Percentiles rank a stretch among this genome's conserved stretches.
Evolutionary conservation across 1,140 invertebrate genomes (phyloP).

Genomic region (Macrocentrus cingulum): DNA sequence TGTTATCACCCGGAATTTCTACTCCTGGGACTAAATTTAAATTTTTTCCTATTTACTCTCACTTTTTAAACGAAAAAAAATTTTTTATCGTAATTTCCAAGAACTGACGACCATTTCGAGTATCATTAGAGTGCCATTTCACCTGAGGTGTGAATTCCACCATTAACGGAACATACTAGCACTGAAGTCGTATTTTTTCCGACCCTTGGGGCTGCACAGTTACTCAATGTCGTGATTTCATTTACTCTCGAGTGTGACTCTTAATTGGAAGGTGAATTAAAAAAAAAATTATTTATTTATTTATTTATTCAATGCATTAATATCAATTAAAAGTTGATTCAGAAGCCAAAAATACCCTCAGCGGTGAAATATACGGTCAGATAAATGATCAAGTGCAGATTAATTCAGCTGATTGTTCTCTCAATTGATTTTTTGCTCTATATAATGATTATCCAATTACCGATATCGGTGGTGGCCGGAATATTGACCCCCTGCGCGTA

Average conservation of each 20-base stretch:
- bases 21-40: too few relatives aligned
- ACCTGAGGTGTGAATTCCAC: slow-evolving; percentile 23
- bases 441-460: slow-evolving; percentile 26
- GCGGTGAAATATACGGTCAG: background rate
- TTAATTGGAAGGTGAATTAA: slow-evolving; percentile 16
- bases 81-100: too few relatives aligned
- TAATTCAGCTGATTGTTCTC: slow-evolving; percentile 3
- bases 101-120: too few relatives aligned
- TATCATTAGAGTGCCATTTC: too few relatives aligned
- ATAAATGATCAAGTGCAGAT: too few relatives aligned
- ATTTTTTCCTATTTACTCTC: too few relatives aligned
- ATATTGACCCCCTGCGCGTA: slow-evolving; percentile 6
- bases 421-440: slow-evolving; percentile 4
- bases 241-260: slow-evolving; percentile 13
- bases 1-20: too few relatives aligned
- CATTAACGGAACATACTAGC: slow-evolving; percentile 19
- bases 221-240: slow-evolving; percentile 21
- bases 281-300: background rate
- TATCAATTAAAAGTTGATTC: background rate
- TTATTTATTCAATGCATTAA: too few relatives aligned
- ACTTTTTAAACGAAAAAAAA: too few relatives aligned
- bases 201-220: slow-evolving; percentile 5
- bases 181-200: background rate
- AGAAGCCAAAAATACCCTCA: background rate
- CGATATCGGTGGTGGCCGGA: background rate